These are phyloP conservation scores for Sapayoa aenigma DNA, from an alignment of 2,113 vertebrate genomes.

Conservation along the genomic window DNA sequence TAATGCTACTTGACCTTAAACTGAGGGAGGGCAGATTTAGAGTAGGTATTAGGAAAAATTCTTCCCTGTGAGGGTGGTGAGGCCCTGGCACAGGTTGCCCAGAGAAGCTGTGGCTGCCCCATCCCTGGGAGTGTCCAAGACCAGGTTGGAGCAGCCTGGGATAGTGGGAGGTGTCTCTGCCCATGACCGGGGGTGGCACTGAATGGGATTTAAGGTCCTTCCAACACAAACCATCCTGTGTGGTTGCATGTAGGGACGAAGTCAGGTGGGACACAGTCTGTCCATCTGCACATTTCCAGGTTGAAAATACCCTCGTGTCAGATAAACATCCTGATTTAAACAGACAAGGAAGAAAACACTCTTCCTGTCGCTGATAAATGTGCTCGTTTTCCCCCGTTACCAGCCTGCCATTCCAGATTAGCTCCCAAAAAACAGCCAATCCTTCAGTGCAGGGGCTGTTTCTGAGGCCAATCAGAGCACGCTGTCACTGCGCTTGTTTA, in stretches of 20 bases:
- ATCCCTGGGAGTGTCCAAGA: background rate
- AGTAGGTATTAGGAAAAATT: background rate
- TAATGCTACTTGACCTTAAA: background rate
- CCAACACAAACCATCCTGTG: background rate
- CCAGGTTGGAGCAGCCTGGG: background rate
- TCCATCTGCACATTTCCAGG: background rate
- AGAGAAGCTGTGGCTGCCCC: background rate
- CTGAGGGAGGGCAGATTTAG: background rate
- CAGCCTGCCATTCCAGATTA: background rate
- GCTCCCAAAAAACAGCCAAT: background rate
- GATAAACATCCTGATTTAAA: background rate
- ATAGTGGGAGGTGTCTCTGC: background rate
- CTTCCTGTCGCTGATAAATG: background rate
- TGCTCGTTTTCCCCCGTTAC: background rate
- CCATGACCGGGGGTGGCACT: background rate
- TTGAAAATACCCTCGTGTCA: background rate
- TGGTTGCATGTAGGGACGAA: background rate
- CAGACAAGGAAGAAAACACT: background rate
- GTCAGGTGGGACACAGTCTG: background rate
- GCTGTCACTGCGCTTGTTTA: background rate
- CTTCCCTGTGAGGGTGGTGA: background rate
- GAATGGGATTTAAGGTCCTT: background rate
- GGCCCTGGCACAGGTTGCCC: background rate
- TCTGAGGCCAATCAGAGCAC: background rate
- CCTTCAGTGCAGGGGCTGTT: background rate